A percentile compares a stretch with the other conserved stretches of the same genome.
These are phyloP conservation scores for Hyposoter didymator DNA, from an alignment of 2,888 invertebrate genomes.

Conservation along the genomic window DNA sequence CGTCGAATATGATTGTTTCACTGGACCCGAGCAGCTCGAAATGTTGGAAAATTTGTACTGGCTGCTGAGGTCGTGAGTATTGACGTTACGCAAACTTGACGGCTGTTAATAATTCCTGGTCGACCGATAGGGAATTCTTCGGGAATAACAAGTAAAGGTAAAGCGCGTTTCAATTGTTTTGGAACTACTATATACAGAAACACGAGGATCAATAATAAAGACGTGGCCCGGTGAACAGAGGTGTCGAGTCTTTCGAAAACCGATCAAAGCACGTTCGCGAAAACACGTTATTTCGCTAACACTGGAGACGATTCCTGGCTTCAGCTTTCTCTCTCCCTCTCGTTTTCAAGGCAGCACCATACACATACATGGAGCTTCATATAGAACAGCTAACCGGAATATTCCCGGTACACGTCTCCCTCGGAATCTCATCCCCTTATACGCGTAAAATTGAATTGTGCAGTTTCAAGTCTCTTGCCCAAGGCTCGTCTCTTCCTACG, in stretches of 20 bases:
- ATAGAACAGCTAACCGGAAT: slow-evolving; percentile 35
- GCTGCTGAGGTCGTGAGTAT: slow-evolving; percentile 59
- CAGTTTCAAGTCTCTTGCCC: slow-evolving; percentile 52
- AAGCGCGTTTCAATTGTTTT: slow-evolving; percentile 23
- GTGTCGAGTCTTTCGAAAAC: slow-evolving; percentile 20
- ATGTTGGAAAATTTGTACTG: slow-evolving; percentile 33
- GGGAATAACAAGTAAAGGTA: background rate
- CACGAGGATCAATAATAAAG: slow-evolving; percentile 14
- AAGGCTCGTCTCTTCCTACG: slow-evolving; percentile 3
- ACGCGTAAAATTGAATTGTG: slow-evolving; percentile 62
- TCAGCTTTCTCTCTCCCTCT: slow-evolving; percentile 5
- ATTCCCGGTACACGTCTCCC: slow-evolving; percentile 33
- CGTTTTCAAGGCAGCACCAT: slow-evolving; percentile 15
- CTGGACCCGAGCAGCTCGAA: background rate
- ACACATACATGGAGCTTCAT: slow-evolving; percentile 22
- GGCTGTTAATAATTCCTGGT: slow-evolving; percentile 21
- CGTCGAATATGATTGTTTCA: slow-evolving; percentile 61
- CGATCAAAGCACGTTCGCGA: slow-evolving; percentile 54
- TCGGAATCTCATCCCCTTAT: slow-evolving; percentile 38
- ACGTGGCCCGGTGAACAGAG: background rate
- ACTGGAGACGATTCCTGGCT: slow-evolving; percentile 34
- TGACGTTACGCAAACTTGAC: slow-evolving; percentile 39
- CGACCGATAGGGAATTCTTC: background rate
- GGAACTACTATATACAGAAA: slow-evolving; percentile 21
- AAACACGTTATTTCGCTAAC: slow-evolving; percentile 34